Conservation (phyloP, 2,113 vertebrate genomes). For the Lanius ludovicianus region DNA sequence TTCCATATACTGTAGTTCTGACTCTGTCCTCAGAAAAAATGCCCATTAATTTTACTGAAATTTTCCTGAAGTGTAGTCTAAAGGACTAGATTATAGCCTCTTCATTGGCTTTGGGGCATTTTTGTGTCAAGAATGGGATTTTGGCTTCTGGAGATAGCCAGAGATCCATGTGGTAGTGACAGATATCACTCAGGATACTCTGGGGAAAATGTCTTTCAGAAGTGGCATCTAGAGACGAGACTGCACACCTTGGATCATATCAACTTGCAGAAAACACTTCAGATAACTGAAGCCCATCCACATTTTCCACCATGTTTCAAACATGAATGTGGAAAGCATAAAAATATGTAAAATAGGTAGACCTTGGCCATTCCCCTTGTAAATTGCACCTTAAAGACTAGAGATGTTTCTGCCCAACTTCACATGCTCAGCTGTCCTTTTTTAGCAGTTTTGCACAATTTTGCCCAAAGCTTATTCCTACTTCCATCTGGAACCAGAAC, state of each 20-base stretch:
- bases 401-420: not conserved
- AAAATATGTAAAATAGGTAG: not conserved
- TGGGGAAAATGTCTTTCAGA: not conserved
- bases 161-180: not conserved
- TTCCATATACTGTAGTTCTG: not conserved
- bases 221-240: not conserved
- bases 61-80: not conserved
- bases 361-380: not conserved
- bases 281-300: not conserved
- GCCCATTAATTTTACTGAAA: not conserved
- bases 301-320: not conserved
- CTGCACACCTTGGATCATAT: not conserved
- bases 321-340: not conserved
- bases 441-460: not conserved
- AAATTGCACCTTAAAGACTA: not conserved
- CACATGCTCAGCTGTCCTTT: not conserved
- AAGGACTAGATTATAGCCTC: not conserved
- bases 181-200: not conserved
- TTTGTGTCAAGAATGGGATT: not conserved
- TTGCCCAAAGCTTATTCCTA: not conserved
- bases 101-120: not conserved
- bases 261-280: not conserved
- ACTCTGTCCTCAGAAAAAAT: not conserved
- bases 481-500: not conserved
- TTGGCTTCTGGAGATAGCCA: not conserved